Base-by-base conservation (phyloP, 2,113 vertebrate species). In the Microcebus murinus region DNA sequence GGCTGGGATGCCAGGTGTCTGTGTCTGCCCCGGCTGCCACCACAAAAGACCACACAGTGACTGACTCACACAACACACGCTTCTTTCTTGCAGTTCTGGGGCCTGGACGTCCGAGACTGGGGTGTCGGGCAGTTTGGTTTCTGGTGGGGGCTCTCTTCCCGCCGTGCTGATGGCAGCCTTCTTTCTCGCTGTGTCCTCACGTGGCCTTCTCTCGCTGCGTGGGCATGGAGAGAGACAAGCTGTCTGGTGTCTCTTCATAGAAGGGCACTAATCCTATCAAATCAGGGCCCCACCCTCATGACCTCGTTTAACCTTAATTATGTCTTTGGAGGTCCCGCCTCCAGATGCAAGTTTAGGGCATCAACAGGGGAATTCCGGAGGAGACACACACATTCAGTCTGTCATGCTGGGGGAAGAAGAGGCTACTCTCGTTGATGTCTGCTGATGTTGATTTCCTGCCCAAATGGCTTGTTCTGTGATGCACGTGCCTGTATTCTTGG, bases 291-390 rank as follows among this genome's bases (percentile, higher is more conserved):
- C n/a, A 15, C 17, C 8, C 45, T 3, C 8, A 0, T 15, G 50
- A 71, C 39, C 4, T 87, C 29, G 23, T 45, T n/a, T n/a, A 91
- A 15, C 42, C 25, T 52, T 42, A 48, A 8, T n/a, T 25, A 31
- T 11, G 63, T 83, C 50, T 8, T 67, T 27, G 34, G 52, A 68
- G 42, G 45, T 29, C 4, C 34, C 5, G 10, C 36, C 5, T 81
- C 57, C 57, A 21, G 73, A 59, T 25, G 31, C 3, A n/a, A 23
- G 23, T 14, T 45, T n/a, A 71, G 8, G 59, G 36, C 10, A 34
- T 57, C 63, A 21, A 0, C 12, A 9, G 2, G 1, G 3, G 42
- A 20, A 48, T 39, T 21, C 14, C 0, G 0, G 7, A 34, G 4
- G 31, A 31, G 27, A 36, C 3, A 4, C 0, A 4, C 34, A 25